These are phyloP conservation scores for Drosophila navojoa DNA, from an alignment of 1,140 invertebrate genomes.

Conservation along the genomic window DNA sequence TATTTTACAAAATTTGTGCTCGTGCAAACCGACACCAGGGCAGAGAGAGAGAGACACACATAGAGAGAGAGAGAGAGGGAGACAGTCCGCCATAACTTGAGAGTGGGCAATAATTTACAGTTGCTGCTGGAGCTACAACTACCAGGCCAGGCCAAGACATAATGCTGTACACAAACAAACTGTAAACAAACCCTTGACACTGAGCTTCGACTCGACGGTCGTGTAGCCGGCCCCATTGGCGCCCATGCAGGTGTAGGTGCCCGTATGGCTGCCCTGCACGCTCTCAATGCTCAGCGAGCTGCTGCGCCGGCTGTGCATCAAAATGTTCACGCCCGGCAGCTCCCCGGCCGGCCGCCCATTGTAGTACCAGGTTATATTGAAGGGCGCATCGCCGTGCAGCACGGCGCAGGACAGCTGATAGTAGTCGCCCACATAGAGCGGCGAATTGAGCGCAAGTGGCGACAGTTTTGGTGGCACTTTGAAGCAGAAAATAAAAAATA, in stretches of 20 bases:
- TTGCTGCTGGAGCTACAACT: conserved; percentile 34
- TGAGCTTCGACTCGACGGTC: conserved; percentile 85
- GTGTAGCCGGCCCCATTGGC: conserved; percentile 90
- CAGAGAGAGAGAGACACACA: conserved; percentile 21
- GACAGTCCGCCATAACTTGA: conserved; percentile 17
- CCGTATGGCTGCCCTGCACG: conserved; percentile 88
- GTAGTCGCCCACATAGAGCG: conserved; percentile 90
- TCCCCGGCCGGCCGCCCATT: conserved; percentile 86
- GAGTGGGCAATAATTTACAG: conserved; percentile 37
- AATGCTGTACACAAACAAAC: background rate
- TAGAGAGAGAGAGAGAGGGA: conserved; percentile 5
- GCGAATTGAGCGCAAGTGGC: conserved; percentile 87
- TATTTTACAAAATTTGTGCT: conserved; percentile 58
- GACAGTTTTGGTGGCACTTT: conserved; percentile 91
- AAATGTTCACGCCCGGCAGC: conserved; percentile 77
- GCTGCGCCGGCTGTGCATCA: conserved; percentile 85
- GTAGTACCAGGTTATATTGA: conserved; percentile 91
- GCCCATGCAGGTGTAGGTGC: conserved; percentile 89
- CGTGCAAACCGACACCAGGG: conserved; percentile 60
- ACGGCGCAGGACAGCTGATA: conserved; percentile 91
- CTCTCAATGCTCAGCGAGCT: conserved; percentile 90
- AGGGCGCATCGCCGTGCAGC: conserved; percentile 91
- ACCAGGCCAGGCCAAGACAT: conserved; percentile 22
- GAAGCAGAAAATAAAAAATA: conserved; percentile 21
- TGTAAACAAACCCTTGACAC: conserved; percentile 85